Base-by-base conservation (phyloP, 2,888 invertebrate genomes). In the Cheilosia vulpina region DNA sequence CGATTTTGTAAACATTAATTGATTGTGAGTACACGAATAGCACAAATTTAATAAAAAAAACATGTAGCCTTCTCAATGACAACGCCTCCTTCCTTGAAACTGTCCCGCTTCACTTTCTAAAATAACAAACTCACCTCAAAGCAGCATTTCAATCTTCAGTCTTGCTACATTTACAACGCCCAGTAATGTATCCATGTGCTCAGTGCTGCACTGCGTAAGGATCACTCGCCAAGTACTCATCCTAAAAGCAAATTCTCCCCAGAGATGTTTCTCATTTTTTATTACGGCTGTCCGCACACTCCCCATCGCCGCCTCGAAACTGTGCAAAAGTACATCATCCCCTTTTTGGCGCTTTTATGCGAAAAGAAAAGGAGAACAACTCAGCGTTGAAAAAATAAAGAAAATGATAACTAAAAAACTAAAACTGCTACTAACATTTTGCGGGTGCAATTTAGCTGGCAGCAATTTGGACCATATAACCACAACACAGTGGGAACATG, bases 381-480 rank as follows among this genome's bases (percentile, higher is more conserved):
- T 19, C n/a, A 45, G 17, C 6, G 31, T n/a, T 43, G 41, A 43
- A 45, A 31, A 24, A 41, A 53, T 11, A 15, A 11, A 41, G n/a
- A 65, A 72, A 66, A 78, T 73, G 63, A 83, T 73, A 63, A 73
- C 55, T 82, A 43, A 45, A 77, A 65, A 63, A 73, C 55, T 82
- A 43, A 45, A 77, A 65, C 58, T 81, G 57, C 63, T 78, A 50
- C 68, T 69, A 68, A 83, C 79, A 83, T 58, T 77, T 83, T 50
- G 73, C 52, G 75, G 65, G 62, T 76, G 80, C 69, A 80, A 65
- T 69, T 84, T 73, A 9, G 83, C 83, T 69, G 52, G 68, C 79
- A 80, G 83, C 83, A 84, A 84, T 84, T 84, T 84, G 58, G 65
- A 75, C 53, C 41, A 27, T 15, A 60, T 69, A 75, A 80, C 84